Evolutionary conservation across 2,797 vertebrate genomes (phyloP).

Genomic region (Pogonophryne albipinna): DNA sequence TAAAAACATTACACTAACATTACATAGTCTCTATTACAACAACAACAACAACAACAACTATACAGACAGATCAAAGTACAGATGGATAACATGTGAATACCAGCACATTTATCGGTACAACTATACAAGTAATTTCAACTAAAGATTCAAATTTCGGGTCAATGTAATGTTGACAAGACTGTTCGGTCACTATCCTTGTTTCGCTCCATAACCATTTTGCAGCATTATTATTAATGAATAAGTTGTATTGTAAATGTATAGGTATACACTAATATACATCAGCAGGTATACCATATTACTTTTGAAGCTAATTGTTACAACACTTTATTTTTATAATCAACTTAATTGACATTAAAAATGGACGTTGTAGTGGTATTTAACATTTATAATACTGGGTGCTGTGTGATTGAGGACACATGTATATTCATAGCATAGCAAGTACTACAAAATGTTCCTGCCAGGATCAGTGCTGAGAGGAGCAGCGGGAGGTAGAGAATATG

Average conservation of each 20-base stretch:
- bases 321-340: neutral
- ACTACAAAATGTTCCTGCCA: neutral
- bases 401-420: constrained; percentile 8
- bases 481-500: constrained; percentile 17
- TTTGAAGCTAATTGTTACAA: constrained; percentile 2
- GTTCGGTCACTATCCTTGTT: too few species aligned
- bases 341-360: constrained; percentile 15
- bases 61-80: too few species aligned
- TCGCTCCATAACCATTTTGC: too few species aligned
- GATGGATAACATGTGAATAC: too few species aligned
- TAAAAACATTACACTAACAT: too few species aligned
- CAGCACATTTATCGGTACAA: too few species aligned
- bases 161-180: too few species aligned
- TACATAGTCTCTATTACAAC: too few species aligned
- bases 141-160: too few species aligned
- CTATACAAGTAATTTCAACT: too few species aligned
- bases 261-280: neutral
- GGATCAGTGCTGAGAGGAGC: constrained; percentile 25
- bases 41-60: too few species aligned
- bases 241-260: neutral
- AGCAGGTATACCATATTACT: constrained; percentile 3
- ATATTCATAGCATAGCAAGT: constrained; percentile 21
- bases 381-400: constrained; percentile 6
- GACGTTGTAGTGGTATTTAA: constrained; percentile 20
- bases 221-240: neutral